Percentiles rank a stretch among this genome's conserved stretches.
phyloP scores from a whole-genome alignment of 2,888 invertebrate species.

The Rotaria sp. region DNA sequence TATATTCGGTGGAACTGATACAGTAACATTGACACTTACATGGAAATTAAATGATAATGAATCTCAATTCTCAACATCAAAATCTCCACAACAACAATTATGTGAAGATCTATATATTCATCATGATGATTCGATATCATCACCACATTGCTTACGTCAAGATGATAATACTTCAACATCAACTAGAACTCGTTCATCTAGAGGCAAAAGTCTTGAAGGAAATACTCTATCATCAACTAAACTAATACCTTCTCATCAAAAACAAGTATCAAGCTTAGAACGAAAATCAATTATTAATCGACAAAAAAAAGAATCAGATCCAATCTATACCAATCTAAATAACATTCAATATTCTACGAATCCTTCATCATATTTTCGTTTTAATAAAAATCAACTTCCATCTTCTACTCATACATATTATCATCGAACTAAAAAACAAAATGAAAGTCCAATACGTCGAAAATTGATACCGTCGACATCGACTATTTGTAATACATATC shows the following conservation, averaged over 20 bases:
- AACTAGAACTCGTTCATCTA: background rate
- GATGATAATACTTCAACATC: background rate
- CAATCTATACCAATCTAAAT: background rate
- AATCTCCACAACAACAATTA: background rate
- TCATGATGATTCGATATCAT: background rate
- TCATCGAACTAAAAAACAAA: background rate
- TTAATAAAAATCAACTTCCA: background rate
- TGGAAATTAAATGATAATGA: conserved; percentile 36
- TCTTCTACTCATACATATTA: background rate
- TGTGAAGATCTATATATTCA: background rate
- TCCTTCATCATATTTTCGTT: background rate
- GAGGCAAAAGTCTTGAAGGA: conserved; percentile 24
- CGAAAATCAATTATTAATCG: background rate
- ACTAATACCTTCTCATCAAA: background rate
- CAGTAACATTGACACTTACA: conserved; percentile 38
- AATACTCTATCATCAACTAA: background rate
- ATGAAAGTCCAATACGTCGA: background rate
- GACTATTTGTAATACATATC: background rate
- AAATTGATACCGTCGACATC: background rate
- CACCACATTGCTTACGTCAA: background rate
- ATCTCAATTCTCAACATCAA: background rate
- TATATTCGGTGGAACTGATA: conserved; percentile 36
- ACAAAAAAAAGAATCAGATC: background rate
- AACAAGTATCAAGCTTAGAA: background rate
- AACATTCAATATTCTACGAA: background rate